These are phyloP conservation scores for Bolinopsis microptera DNA, from an alignment of 37 sponge, comb jelly and placozoan species.

Conservation along the genomic window DNA sequence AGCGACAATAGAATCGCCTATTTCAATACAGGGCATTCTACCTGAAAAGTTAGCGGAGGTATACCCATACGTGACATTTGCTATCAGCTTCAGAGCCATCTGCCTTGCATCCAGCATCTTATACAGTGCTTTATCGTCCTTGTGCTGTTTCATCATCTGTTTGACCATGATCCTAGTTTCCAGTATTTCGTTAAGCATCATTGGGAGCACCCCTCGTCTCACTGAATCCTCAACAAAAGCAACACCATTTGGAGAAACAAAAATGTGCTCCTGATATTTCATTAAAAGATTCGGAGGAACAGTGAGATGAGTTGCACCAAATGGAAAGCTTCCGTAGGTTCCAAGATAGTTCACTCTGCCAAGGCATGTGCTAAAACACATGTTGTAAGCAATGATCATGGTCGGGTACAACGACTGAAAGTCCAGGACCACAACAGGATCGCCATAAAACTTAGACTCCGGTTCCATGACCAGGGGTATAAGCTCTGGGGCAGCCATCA, in stretches of 20 bases:
- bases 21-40: conserved; percentile 96
- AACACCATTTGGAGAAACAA: conserved; percentile 90
- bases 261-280: conserved; percentile 74
- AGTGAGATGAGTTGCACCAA: conserved; percentile 74
- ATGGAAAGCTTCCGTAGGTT: conserved; percentile 71
- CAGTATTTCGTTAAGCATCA: conserved; percentile 95
- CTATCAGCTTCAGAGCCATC: conserved; percentile 89
- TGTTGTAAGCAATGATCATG: conserved; percentile 96
- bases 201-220: conserved; percentile 83
- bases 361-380: conserved; percentile 96
- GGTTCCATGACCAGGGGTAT: conserved; percentile 93
- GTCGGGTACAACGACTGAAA: conserved; percentile 98
- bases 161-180: conserved; percentile 95
- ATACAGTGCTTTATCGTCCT: conserved; percentile 74
- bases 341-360: conserved; percentile 76
- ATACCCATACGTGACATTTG: conserved; percentile 97
- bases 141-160: conserved; percentile 83
- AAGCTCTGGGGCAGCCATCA: conserved; percentile 93
- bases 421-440: conserved; percentile 96
- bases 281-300: conserved; percentile 68
- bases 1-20: conserved; percentile 89
- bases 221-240: conserved; percentile 84
- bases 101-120: conserved; percentile 86
- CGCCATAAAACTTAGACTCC: conserved; percentile 85
- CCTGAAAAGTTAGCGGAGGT: conserved; percentile 96